These are phyloP conservation scores for Pyrrhosoma nymphula DNA, from an alignment of 2,888 invertebrate species.

Conservation along the genomic window DNA sequence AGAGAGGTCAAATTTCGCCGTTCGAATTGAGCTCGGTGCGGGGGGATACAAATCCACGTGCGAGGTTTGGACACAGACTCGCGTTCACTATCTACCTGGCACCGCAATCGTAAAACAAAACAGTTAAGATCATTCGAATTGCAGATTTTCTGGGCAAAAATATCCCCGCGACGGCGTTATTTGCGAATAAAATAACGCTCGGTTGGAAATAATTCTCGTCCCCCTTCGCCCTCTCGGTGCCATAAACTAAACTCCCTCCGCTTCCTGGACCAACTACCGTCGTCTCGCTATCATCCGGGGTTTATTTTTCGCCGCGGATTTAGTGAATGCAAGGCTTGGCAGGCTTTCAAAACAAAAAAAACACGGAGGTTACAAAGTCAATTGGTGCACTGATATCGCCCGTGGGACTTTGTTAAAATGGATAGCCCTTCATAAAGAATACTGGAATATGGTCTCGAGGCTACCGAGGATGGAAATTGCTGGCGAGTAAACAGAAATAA, in stretches of 20 bases:
- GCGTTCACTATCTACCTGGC: constrained; percentile 12
- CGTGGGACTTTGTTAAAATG: constrained; percentile 50
- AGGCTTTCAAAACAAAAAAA: constrained; percentile 17
- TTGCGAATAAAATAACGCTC: constrained; percentile 7
- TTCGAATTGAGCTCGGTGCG: neutral
- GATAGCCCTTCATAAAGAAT: constrained; percentile 36
- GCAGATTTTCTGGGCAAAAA: neutral
- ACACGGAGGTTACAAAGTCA: constrained; percentile 39
- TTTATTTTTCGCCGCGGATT: constrained; percentile 23
- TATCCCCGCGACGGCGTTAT: neutral
- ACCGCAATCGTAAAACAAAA: constrained; percentile 16
- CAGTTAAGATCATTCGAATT: constrained; percentile 39
- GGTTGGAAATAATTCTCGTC: constrained; percentile 10
- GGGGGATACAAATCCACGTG: constrained; percentile 5
- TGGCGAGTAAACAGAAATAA: constrained; percentile 24
- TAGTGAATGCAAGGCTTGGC: constrained; percentile 49
- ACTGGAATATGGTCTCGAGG: constrained; percentile 36
- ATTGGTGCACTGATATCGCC: constrained; percentile 46
- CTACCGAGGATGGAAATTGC: constrained; percentile 17
- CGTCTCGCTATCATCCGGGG: neutral
- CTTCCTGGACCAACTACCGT: neutral
- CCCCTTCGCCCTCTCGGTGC: neutral
- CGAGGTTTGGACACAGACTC: neutral
- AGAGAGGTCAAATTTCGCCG: neutral
- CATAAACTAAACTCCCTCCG: neutral